Conservation (phyloP, 1,140 invertebrate genomes). For the Lucilia cuprina region DNA sequence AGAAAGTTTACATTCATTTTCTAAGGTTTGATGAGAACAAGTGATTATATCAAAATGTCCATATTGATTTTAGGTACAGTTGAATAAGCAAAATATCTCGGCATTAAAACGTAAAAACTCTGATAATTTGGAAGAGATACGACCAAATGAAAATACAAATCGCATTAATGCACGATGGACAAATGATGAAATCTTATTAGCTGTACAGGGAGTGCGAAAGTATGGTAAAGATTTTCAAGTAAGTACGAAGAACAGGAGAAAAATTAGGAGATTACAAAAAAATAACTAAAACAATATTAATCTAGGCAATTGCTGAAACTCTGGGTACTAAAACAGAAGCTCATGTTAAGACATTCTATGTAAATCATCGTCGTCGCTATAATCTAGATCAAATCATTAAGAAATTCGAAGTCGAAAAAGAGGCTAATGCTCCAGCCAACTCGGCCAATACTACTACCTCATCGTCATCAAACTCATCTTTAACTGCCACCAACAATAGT, state of each 20-base stretch:
- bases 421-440: constrained; percentile 42
- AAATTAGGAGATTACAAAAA: too few species aligned
- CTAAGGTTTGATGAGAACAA: neutral
- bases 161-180: constrained; percentile 90
- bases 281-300: neutral
- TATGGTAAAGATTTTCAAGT: constrained; percentile 93
- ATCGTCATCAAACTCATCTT: constrained; percentile 7
- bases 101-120: constrained; percentile 79
- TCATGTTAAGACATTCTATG: constrained; percentile 89
- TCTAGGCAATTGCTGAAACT: constrained; percentile 86
- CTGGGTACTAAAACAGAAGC: constrained; percentile 94
- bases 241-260: constrained; percentile 1
- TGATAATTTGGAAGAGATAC: constrained; percentile 77
- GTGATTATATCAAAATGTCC: neutral
- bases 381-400: constrained; percentile 89
- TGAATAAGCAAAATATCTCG: constrained; percentile 91
- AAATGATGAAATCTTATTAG: constrained; percentile 89
- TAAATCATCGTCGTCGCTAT: constrained; percentile 88
- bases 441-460: constrained; percentile 37
- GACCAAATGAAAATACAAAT: constrained; percentile 72
- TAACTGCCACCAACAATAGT: neutral
- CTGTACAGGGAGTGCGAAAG: constrained; percentile 90
- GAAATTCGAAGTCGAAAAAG: constrained; percentile 77
- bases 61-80: constrained; percentile 78
- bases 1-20: neutral